Percentiles rank a stretch among this genome's conserved stretches.
phyloP scores from a whole-genome alignment of 2,888 invertebrate species.

The Stramonita haemastoma region DNA sequence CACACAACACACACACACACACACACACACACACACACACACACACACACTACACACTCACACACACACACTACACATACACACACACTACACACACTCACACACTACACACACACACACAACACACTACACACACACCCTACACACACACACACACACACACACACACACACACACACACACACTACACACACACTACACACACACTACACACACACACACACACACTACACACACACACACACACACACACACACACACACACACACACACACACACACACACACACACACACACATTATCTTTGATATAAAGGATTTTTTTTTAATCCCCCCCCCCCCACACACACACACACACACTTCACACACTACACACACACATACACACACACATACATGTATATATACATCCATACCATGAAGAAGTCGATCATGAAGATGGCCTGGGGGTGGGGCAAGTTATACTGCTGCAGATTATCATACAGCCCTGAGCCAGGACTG shows the following conservation, averaged over 20 bases:
- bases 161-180: slow-evolving; percentile 42
- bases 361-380: neutral
- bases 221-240: neutral
- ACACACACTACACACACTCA: slow-evolving; percentile 49
- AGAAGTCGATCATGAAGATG: slow-evolving; percentile 93
- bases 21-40: neutral
- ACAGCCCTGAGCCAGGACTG: slow-evolving; percentile 93
- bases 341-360: no score
- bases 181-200: no score
- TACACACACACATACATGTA: neutral
- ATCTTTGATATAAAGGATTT: no score
- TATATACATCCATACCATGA: slow-evolving; percentile 76
- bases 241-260: neutral
- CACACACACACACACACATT: neutral
- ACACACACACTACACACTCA: slow-evolving; percentile 53
- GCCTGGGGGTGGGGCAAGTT: slow-evolving; percentile 93
- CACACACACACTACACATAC: neutral
- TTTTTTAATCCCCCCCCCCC: no score
- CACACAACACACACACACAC: neutral
- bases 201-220: neutral
- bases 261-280: slow-evolving; percentile 49
- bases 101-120: neutral
- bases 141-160: neutral
- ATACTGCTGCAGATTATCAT: slow-evolving; percentile 93
- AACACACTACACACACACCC: no score